These are phyloP conservation scores for Malthinus seriepunctatus DNA, from an alignment of 2,888 invertebrate species.

Conservation along the genomic window DNA sequence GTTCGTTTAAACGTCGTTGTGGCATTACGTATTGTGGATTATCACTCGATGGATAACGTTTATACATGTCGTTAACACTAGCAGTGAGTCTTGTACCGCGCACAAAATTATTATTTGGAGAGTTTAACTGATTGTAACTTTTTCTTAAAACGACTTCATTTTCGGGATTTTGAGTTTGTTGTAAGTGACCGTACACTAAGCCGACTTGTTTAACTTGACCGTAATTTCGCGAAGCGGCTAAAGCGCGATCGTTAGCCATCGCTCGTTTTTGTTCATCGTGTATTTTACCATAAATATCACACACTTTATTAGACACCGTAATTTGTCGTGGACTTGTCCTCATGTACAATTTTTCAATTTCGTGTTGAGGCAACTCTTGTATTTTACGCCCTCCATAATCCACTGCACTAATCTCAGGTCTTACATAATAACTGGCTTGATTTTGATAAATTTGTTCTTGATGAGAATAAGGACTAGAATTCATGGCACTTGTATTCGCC, in stretches of 20 bases:
- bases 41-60: conserved; percentile 32
- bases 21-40: conserved; percentile 13
- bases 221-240: conserved; percentile 14
- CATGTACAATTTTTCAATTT: conserved; percentile 24
- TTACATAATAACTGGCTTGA: background rate
- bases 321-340: conserved; percentile 37
- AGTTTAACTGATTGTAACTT: conserved; percentile 37
- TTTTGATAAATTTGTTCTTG: conserved; percentile 3
- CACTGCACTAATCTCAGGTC: background rate
- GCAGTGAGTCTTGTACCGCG: conserved; percentile 51
- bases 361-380: background rate
- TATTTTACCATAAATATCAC: conserved; percentile 54
- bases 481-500: background rate
- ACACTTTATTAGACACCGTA: conserved; percentile 50
- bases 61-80: conserved; percentile 53
- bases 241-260: conserved; percentile 14
- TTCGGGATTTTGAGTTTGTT: conserved; percentile 34
- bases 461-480: background rate
- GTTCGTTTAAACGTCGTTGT: conserved; percentile 7
- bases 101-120: conserved; percentile 41
- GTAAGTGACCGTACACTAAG: conserved; percentile 50
- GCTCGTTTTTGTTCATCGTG: conserved; percentile 43
- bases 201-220: conserved; percentile 42
- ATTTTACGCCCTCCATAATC: background rate
- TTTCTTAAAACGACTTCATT: conserved; percentile 34